These are phyloP conservation scores for Heliocidaris erythrogramma DNA, from an alignment of 35 echinoderm and acorn worm genomes.

Conservation along the genomic window DNA sequence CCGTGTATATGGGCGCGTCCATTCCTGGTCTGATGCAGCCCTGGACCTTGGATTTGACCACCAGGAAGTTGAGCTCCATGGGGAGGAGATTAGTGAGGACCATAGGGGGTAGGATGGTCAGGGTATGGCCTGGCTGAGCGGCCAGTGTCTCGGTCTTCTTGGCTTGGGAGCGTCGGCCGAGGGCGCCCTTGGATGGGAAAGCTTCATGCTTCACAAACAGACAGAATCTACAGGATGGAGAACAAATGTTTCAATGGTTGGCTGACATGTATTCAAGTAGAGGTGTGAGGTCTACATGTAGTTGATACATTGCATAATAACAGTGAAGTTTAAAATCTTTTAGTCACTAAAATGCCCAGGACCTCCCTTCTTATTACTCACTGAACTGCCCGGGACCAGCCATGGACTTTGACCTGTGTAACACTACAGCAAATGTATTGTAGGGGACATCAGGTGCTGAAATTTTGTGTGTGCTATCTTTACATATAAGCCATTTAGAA, in stretches of 20 bases:
- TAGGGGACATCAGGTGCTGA: too few species aligned
- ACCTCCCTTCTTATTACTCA: too few species aligned
- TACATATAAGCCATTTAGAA: too few species aligned
- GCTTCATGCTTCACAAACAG: conserved; percentile 74
- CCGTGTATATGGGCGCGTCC: conserved; percentile 87
- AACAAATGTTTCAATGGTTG: neutral
- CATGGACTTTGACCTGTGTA: too few species aligned
- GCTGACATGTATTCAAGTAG: too few species aligned
- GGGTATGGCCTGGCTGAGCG: conserved; percentile 76
- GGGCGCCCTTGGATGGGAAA: conserved; percentile 66
- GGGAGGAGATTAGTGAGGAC: conserved; percentile 93
- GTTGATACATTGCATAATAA: too few species aligned
- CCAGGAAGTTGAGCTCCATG: conserved; percentile 75
- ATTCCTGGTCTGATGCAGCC: conserved; percentile 88
- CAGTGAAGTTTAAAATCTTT: too few species aligned
- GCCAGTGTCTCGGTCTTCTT: conserved; percentile 13
- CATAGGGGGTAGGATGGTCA: conserved; percentile 87
- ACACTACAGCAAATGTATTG: too few species aligned
- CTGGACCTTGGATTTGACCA: conserved; percentile 46
- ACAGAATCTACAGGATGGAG: conserved; percentile 61
- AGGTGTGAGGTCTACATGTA: too few species aligned
- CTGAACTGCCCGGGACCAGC: too few species aligned
- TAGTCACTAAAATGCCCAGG: too few species aligned
- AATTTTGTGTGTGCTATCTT: too few species aligned
- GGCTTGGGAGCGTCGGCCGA: conserved; percentile 57